Base-by-base conservation (phyloP, 2,113 vertebrate species). In the Corapipo altera region DNA sequence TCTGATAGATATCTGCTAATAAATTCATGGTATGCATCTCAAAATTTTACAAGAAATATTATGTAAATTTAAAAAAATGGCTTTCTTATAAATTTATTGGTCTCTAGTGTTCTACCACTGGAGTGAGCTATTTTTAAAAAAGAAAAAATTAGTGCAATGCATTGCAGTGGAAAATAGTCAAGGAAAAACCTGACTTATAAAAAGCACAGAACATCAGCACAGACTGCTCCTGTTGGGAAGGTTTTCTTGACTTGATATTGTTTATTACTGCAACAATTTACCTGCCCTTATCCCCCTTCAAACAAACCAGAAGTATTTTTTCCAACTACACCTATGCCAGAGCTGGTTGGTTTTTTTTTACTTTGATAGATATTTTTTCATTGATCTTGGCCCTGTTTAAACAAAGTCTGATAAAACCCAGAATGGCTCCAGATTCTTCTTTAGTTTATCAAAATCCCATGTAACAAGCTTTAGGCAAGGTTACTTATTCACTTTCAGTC, bases 11-110 rank as follows among this genome's bases (percentile, higher is more conserved):
- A 49, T 32, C 32, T 91, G 24, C 15, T 61, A 52, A 20, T 21
- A 14, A 0, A 0, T 12, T 81, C 9, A 55, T 37, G 30, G 7
- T 54, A 8, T 30, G 15, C 4, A 18, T 39, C 57, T 67, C 61
- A 51, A 58, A 32, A 32, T 28, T 59, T 52, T 67, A 58, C 35
- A 75, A 13, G 71, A 71, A 58, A 27, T 39, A 55, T 13, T 5
- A 28, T 11, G 8, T 6, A 28, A 9, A 11, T 55, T 46, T 6
- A 1, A 5, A 58, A 73, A 72, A 35, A 12, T 1, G 3, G 0
- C 1, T 61, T 37, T 26, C 59, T 67, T 8, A n/a, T 28, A 59
- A 58, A 64, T 69, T 41, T 43, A 8, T 22, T 41, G 0, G 5
- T 67, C 2, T 66, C 32, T n/a, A 6, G 39, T 59, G 20, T 54